Percentiles rank a stretch among this genome's conserved stretches.
Conservation (phyloP, 1,140 invertebrate species). For the Cydia fagiglandana region DNA sequence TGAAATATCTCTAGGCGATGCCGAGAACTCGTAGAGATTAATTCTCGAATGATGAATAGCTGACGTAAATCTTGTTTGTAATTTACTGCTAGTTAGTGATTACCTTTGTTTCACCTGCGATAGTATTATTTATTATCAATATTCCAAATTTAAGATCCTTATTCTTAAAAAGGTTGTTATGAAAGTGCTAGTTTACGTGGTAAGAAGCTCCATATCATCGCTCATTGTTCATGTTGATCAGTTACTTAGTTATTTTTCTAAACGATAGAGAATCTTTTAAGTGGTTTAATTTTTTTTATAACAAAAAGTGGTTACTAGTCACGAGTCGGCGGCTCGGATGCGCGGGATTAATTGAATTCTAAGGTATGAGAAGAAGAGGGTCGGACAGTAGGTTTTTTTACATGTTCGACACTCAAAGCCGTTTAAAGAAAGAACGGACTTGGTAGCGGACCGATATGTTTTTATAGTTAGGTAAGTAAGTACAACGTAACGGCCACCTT, state of each 20-base stretch:
- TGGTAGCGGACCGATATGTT: not conserved
- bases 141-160: not conserved
- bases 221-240: constrained; percentile 56
- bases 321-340: constrained; percentile 61
- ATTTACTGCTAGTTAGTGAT: constrained; percentile 59
- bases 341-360: constrained; percentile 74
- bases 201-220: constrained; percentile 54
- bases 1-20: constrained; percentile 68
- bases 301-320: constrained; percentile 73
- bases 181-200: constrained; percentile 42
- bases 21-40: constrained; percentile 54
- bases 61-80: constrained; percentile 61
- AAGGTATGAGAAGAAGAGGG: constrained; percentile 61
- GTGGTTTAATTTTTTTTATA: constrained; percentile 51
- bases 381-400: constrained; percentile 38
- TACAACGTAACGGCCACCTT: not conserved
- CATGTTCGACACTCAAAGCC: constrained; percentile 31
- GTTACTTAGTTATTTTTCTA: constrained; percentile 59
- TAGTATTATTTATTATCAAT: constrained; percentile 38
- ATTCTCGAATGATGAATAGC: constrained; percentile 67
- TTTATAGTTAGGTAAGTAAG: not conserved
- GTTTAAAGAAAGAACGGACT: constrained; percentile 1
- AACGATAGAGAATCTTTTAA: constrained; percentile 46
- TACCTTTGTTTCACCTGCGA: constrained; percentile 53
- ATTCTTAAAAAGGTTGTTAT: constrained; percentile 8